These are phyloP conservation scores for Enteromius treurensis DNA, from an alignment of 2,797 vertebrate genomes.

Conservation along the genomic window DNA sequence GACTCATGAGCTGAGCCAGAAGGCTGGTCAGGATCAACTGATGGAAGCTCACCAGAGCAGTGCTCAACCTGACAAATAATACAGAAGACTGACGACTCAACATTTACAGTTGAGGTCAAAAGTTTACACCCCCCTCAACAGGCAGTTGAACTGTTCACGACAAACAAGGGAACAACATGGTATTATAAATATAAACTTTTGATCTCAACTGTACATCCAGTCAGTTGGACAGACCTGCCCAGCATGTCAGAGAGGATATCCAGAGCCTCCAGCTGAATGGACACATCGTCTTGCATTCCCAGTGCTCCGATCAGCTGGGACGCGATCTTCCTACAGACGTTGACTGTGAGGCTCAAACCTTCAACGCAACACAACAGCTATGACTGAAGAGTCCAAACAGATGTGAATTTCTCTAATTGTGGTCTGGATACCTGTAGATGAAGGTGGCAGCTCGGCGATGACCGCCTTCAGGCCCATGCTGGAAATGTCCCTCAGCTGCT, in stretches of 20 bases:
- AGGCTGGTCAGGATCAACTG: constrained; percentile 89
- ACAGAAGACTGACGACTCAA: background rate
- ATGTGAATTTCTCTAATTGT: background rate
- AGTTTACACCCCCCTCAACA: too few species aligned
- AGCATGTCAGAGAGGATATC: constrained; percentile 97
- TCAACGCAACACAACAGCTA: constrained; percentile 1
- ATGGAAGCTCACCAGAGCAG: constrained; percentile 86
- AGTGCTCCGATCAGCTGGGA: constrained; percentile 91
- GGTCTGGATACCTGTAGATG: constrained; percentile 81
- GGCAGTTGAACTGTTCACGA: too few species aligned
- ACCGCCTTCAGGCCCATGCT: constrained; percentile 95
- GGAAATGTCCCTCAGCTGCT: constrained; percentile 93
- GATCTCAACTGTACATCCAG: background rate
- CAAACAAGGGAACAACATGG: too few species aligned
- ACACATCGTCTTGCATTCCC: constrained; percentile 90
- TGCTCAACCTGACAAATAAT: constrained; percentile 79
- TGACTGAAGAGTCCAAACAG: background rate
- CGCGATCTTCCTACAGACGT: constrained; percentile 91
- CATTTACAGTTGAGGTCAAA: background rate
- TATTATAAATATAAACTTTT: background rate
- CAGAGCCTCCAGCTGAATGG: constrained; percentile 91
- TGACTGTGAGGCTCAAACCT: constrained; percentile 87
- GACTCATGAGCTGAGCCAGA: constrained; percentile 88
- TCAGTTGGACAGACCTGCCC: constrained; percentile 80
- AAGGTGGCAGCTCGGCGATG: constrained; percentile 88